Evolutionary conservation across 2,888 invertebrate genomes (phyloP).

Genomic region (Thecocarcelia acutangulata): DNA sequence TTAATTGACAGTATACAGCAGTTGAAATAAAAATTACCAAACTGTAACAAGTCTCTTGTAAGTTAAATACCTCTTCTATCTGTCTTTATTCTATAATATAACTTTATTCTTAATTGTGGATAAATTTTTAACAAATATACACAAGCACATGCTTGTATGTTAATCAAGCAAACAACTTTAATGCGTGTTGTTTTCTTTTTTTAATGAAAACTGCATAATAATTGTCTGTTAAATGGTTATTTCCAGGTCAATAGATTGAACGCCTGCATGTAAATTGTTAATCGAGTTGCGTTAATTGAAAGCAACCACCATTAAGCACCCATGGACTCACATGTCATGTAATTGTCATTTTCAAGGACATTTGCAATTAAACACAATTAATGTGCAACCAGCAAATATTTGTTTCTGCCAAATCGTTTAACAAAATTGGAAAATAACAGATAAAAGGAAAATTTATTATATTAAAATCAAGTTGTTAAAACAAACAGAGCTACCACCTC

Average conservation of each 20-base stretch:
- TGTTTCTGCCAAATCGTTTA: neutral
- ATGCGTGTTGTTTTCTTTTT: conserved; percentile 28
- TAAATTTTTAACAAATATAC: too few species aligned
- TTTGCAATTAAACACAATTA: neutral
- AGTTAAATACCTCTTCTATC: too few species aligned
- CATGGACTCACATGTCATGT: conserved; percentile 8
- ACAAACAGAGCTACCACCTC: too few species aligned
- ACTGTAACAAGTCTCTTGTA: too few species aligned
- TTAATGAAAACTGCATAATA: conserved; percentile 30
- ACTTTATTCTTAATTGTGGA: too few species aligned
- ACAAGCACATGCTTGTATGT: too few species aligned
- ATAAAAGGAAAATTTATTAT: too few species aligned
- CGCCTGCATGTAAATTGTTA: conserved; percentile 22
- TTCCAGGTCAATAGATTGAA: conserved; percentile 51
- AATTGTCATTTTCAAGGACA: conserved; percentile 43
- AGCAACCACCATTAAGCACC: neutral
- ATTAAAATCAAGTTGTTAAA: too few species aligned
- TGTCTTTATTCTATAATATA: too few species aligned
- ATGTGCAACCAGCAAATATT: neutral
- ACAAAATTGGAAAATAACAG: neutral
- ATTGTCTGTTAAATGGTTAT: conserved; percentile 44
- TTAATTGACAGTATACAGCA: too few species aligned
- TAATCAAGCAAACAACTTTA: neutral
- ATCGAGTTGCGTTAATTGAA: conserved; percentile 12
- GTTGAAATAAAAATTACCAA: too few species aligned